Evolutionary conservation across 2,888 invertebrate species (phyloP).

Genomic region (Catocala sponsa): DNA sequence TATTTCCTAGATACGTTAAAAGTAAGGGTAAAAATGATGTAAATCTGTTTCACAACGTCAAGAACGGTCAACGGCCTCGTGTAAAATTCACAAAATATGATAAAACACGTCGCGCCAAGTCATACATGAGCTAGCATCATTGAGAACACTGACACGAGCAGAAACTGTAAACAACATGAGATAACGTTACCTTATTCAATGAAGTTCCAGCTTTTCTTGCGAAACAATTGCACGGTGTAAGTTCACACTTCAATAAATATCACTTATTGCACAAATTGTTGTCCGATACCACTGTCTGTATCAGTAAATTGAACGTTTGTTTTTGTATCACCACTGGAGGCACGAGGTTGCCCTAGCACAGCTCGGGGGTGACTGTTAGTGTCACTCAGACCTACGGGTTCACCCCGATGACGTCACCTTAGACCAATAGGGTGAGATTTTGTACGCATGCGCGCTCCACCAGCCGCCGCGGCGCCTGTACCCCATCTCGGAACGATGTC

Average conservation of each 20-base stretch:
- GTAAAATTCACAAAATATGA: constrained; percentile 43
- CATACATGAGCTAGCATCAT: constrained; percentile 70
- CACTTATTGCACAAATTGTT: constrained; percentile 60
- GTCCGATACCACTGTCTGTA: constrained; percentile 58
- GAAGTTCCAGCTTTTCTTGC: constrained; percentile 28
- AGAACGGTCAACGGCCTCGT: constrained; percentile 25
- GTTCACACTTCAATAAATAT: constrained; percentile 47
- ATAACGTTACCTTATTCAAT: constrained; percentile 58
- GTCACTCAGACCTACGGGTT: constrained; percentile 82
- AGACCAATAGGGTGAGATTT: constrained; percentile 83
- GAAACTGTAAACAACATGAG: constrained; percentile 72
- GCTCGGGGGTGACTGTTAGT: constrained; percentile 85
- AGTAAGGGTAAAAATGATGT: constrained; percentile 6
- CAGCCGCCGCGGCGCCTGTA: constrained; percentile 83
- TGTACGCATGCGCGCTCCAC: constrained; percentile 77
- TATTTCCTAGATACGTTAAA: no score
- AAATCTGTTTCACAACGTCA: constrained; percentile 22
- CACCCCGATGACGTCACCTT: constrained; percentile 87
- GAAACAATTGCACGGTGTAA: constrained; percentile 17
- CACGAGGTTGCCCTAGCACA: constrained; percentile 72
- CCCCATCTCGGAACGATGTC: constrained; percentile 57
- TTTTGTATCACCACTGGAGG: constrained; percentile 65
- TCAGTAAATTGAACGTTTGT: constrained; percentile 70
- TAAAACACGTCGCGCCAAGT: constrained; percentile 53
- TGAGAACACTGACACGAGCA: constrained; percentile 67